These are phyloP conservation scores for Lepus oiostolus DNA, from an alignment of 2,797 vertebrate genomes.

Conservation along the genomic window DNA sequence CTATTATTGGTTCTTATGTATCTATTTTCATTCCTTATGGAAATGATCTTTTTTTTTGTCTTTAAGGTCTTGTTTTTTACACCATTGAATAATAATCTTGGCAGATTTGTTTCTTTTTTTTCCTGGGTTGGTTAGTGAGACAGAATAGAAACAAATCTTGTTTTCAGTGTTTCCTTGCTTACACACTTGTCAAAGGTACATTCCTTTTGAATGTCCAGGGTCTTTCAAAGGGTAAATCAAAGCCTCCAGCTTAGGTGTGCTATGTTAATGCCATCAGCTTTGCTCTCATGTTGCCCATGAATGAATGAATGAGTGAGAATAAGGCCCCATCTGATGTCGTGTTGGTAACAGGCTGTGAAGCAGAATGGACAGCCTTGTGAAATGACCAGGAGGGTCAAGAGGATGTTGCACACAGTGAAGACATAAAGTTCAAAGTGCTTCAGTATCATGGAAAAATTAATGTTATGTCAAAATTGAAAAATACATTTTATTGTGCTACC, in stretches of 20 bases:
- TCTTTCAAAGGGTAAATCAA: neutral
- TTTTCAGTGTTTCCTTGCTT: neutral
- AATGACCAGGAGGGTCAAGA: neutral
- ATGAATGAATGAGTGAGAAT: neutral
- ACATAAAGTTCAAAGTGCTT: neutral
- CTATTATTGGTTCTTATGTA: neutral
- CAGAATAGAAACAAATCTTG: neutral
- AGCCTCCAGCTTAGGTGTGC: neutral
- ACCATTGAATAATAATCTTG: neutral
- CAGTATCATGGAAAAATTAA: neutral
- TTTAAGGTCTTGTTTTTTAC: neutral
- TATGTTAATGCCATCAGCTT: no score
- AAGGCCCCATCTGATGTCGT: neutral
- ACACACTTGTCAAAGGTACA: neutral
- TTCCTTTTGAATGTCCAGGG: neutral
- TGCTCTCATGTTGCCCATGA: neutral
- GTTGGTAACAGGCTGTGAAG: neutral
- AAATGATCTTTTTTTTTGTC: constrained; percentile 41
- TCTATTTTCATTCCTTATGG: neutral
- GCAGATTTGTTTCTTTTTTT: neutral
- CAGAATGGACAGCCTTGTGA: neutral
- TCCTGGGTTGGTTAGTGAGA: neutral
- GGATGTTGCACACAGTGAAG: neutral
- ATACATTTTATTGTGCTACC: neutral
- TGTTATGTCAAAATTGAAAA: neutral